Evolutionary conservation across 1,140 invertebrate genomes (phyloP), one percentile per base, ranked within the genome.

Genomic region (Papilio machaon): DNA sequence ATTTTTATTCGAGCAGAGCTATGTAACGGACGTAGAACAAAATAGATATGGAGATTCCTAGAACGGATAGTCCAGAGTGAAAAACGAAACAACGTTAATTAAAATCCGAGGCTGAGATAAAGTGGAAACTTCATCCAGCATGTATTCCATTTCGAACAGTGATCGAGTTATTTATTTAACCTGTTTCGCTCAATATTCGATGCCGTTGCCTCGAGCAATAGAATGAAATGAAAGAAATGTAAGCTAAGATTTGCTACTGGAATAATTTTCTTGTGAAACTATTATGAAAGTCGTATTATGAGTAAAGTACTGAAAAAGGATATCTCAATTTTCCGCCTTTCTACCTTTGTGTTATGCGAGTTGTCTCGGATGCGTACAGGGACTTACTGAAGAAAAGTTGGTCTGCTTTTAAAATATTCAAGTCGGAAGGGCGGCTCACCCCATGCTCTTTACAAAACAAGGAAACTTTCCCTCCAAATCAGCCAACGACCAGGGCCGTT

Each of bases 381-480:
- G 87, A 87, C 84, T 82, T 85, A 87, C 85, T 88, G 87, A 87
- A 85, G 82, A 80, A 79, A 89, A 87, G 84, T 90, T 91, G 84
- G 86, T 86, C 84, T 85, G 87, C 90, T 89, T 86, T 83, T 93
- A 85, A 92, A 92, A 92, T 91, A 92, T 93, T 91, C 88, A 92
- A 89, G 88, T 92, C 91, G 91, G 88, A 79, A 81, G 92, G 91
- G 91, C 85, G 89, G 90, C 88, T 90, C 90, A 88, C 87, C 87
- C 85, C 84, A 84, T 84, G 86, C 87, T 84, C 74, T 87, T 92
- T 94, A 90, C 90, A 92, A 93, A 94, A 92, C 91, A 91, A 90
- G 88, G 81, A 86, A 93, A 92, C 85, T 92, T 92, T 91, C 86
- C 87, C 89, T 87, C 87, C 90, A 93, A 92, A 94, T 93, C 90